Evolutionary conservation across 2,888 invertebrate species (phyloP).

Genomic region (Laothoe populi): DNA sequence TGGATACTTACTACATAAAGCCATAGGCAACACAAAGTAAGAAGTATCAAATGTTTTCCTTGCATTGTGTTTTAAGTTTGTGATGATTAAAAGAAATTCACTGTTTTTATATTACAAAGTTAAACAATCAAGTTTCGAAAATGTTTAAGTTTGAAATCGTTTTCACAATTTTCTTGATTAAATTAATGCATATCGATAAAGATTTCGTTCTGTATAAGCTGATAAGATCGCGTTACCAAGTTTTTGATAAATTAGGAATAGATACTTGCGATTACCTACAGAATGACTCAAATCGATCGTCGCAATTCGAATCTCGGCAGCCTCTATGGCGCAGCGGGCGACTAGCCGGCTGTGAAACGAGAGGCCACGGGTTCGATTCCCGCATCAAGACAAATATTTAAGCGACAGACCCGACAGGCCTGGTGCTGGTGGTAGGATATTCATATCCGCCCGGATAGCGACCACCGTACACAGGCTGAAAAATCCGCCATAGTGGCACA

Average conservation of each 20-base stretch:
- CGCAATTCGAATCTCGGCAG: no score
- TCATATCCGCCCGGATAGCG: no score
- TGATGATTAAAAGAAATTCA: not conserved
- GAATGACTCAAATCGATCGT: no score
- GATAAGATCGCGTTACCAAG: not conserved
- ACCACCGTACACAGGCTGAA: no score
- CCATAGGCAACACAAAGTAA: slow-evolving; percentile 14
- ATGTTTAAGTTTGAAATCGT: slow-evolving; percentile 14
- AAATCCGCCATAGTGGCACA: no score
- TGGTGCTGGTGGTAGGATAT: no score
- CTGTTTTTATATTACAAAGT: slow-evolving; percentile 12
- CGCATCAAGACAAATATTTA: no score
- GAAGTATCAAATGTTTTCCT: slow-evolving; percentile 12
- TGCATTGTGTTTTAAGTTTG: slow-evolving; percentile 2
- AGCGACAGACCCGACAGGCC: no score
- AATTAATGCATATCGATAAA: slow-evolving; percentile 6
- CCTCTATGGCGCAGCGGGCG: no score
- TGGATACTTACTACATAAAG: slow-evolving; percentile 18
- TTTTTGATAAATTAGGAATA: no score
- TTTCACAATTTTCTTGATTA: slow-evolving; percentile 8
- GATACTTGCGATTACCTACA: not conserved
- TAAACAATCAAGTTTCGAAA: slow-evolving; percentile 14
- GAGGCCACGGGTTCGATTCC: no score
- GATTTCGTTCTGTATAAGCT: slow-evolving; percentile 1
- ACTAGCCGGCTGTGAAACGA: no score